Conservation (phyloP, 2,797 vertebrate species). For the Salarias fasciatus region DNA sequence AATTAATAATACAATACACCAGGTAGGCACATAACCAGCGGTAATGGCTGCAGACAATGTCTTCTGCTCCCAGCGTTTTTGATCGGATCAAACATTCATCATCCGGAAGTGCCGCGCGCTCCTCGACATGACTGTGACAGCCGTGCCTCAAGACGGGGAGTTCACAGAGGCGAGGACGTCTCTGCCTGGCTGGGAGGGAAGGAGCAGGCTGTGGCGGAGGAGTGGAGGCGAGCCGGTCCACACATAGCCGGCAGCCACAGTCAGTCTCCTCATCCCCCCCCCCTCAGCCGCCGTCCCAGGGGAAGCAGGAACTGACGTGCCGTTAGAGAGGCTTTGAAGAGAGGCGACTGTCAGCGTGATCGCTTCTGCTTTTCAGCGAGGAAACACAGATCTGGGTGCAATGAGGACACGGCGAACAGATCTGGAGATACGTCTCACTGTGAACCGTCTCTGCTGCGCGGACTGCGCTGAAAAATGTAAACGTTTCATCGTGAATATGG, state of each 20-base stretch:
- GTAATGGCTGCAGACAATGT: conserved; percentile 61
- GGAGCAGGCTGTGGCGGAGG: conserved; percentile 49
- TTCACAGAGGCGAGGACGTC: conserved; percentile 64
- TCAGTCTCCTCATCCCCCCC: conserved; percentile 67
- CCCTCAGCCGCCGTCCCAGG: conserved; percentile 62
- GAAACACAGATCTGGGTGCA: conserved; percentile 60
- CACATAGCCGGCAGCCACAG: conserved; percentile 64
- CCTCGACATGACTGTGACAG: conserved; percentile 62
- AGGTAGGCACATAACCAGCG: conserved; percentile 48
- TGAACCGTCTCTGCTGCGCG: conserved; percentile 27
- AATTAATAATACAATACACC: conserved; percentile 68
- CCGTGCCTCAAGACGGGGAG: conserved; percentile 50
- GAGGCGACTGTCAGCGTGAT: conserved; percentile 70
- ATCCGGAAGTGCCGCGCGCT: conserved; percentile 34
- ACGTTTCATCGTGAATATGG: neutral
- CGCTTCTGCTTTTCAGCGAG: conserved; percentile 59
- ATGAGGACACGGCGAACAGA: conserved; percentile 47
- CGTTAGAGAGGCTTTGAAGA: conserved; percentile 76
- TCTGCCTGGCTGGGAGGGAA: conserved; percentile 58
- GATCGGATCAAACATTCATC: conserved; percentile 60
- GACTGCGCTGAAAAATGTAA: conserved; percentile 20
- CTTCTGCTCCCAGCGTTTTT: conserved; percentile 59
- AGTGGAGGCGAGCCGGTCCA: conserved; percentile 64
- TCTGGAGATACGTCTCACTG: conserved; percentile 47
- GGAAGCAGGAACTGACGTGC: conserved; percentile 69